Percentiles rank a stretch among this genome's conserved stretches.
These are phyloP conservation scores for Panulirus ornatus DNA, from an alignment of 1,140 invertebrate genomes.

Conservation along the genomic window DNA sequence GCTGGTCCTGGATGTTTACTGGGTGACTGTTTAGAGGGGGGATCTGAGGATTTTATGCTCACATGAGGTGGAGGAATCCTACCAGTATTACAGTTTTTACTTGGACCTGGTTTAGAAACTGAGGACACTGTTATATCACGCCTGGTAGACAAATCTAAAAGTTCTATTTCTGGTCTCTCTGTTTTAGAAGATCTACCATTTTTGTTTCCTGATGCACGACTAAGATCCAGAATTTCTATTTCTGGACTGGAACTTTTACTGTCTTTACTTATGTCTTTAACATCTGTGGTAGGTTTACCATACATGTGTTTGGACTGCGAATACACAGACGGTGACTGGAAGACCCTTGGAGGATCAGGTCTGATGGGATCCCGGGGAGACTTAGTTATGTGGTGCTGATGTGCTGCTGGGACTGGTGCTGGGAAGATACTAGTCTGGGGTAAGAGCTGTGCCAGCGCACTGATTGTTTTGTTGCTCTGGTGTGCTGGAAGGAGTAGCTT, in stretches of 20 bases:
- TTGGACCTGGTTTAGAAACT: conserved; percentile 70
- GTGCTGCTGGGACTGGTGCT: conserved; percentile 71
- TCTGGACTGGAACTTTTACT: conserved; percentile 74
- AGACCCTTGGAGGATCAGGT: conserved; percentile 73
- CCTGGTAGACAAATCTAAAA: conserved; percentile 74
- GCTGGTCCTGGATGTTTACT: conserved; percentile 57
- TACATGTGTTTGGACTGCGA: conserved; percentile 74
- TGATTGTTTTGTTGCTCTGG: conserved; percentile 75
- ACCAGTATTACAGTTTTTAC: conserved; percentile 67
- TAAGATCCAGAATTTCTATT: conserved; percentile 75
- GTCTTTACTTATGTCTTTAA: conserved; percentile 61
- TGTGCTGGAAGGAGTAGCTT: conserved; percentile 75
- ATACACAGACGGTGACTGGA: conserved; percentile 74
- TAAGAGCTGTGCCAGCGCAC: conserved; percentile 72
- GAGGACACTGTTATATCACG: conserved; percentile 75
- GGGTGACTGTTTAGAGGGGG: conserved; percentile 56
- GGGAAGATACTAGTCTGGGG: conserved; percentile 75
- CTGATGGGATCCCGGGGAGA: conserved; percentile 64
- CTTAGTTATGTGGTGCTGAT: conserved; percentile 66
- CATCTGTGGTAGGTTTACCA: conserved; percentile 74
- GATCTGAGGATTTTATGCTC: conserved; percentile 71
- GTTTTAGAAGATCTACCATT: conserved; percentile 63
- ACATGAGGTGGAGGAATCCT: conserved; percentile 72
- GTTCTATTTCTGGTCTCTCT: conserved; percentile 73
- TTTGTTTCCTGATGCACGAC: conserved; percentile 64